Evolutionary conservation across 2,113 vertebrate species (phyloP), one percentile per base, ranked within the genome.

Genomic region (Pycnonotus jocosus): DNA sequence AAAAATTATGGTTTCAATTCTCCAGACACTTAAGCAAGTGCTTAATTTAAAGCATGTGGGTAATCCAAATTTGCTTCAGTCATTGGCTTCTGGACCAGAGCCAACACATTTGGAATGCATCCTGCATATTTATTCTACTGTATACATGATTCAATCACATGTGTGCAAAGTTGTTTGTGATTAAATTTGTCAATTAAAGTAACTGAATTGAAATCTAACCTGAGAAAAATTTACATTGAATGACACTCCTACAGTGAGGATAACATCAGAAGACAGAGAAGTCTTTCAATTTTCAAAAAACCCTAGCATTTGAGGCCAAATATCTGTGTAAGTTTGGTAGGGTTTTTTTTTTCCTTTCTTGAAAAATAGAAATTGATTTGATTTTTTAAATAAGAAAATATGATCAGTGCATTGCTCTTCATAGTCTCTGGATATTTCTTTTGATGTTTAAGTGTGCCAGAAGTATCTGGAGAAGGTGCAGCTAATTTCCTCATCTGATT

Each of bases 11-110:
- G 44, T 84, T 95, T 94, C 37, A 82, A 71, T 88, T 93, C 79
- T 86, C 56, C 44, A 74, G 83, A 92, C 48, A 42, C 64, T 90
- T 94, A 94, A 92, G 94, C 60, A 83, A 96, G 60, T 90, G 82
- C 79, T 90, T 97, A 96, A 96, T 95, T 96, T 96, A 93, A 96
- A 96, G 68, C 93, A 95, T 71, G 60, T 90, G 93, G 84, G 58
- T 97, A 96, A 96, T 95, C 72, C 80, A 90, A 86, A 96, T 95
- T 92, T 90, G 61, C 72, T 93, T 88, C 92, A 86, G 76, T 86
- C 48, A 42, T 81, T 93, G 79, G 71, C n/a, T 86, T 90, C 69
- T 95, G 94, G 86, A 84, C 18, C 12, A 60, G 28, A 88, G 88
- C 90, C 94, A 93, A 50, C 66, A 57, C 86, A 93, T 93, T 95